A percentile compares a stretch with the other conserved stretches of the same genome.
Evolutionary conservation across 2,797 vertebrate species (phyloP).

Genomic region (Smutsia gigantea): DNA sequence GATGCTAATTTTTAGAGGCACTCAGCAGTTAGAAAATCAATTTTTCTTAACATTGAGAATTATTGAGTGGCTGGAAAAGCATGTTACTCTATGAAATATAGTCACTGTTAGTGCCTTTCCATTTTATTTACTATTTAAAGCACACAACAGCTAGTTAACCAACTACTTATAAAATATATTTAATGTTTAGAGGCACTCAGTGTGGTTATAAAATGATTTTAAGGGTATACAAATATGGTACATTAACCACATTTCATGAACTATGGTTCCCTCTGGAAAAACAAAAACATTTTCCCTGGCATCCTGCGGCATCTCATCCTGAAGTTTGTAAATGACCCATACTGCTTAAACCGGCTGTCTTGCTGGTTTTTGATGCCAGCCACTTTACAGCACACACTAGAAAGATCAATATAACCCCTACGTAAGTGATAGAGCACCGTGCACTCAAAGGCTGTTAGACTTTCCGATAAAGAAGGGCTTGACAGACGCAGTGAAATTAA

Average conservation of each 20-base stretch:
- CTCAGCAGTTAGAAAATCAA: conserved; percentile 73
- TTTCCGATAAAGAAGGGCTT: conserved; percentile 35
- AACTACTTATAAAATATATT: conserved; percentile 85
- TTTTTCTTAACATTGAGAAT: conserved; percentile 76
- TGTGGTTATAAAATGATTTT: conserved; percentile 83
- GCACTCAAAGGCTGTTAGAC: conserved; percentile 78
- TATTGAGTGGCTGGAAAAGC: conserved; percentile 76
- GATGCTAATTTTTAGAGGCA: conserved; percentile 81
- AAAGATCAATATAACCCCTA: conserved; percentile 84
- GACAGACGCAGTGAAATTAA: conserved; percentile 78
- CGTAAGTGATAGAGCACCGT: conserved; percentile 73
- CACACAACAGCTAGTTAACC: conserved; percentile 82
- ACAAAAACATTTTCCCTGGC: conserved; percentile 78
- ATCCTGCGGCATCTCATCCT: conserved; percentile 67
- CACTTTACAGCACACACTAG: conserved; percentile 81
- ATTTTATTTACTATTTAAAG: conserved; percentile 86
- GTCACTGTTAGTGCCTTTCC: conserved; percentile 79
- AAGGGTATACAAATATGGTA: conserved; percentile 77
- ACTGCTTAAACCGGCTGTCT: conserved; percentile 79
- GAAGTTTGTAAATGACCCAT: conserved; percentile 78
- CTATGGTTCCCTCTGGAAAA: conserved; percentile 77
- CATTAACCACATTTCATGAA: conserved; percentile 77
- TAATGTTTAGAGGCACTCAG: conserved; percentile 83
- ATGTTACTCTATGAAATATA: conserved; percentile 78
- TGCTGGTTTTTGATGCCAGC: conserved; percentile 78